These are phyloP conservation scores for Drosophila virilis DNA, from an alignment of 1,140 invertebrate species.

Conservation along the genomic window DNA sequence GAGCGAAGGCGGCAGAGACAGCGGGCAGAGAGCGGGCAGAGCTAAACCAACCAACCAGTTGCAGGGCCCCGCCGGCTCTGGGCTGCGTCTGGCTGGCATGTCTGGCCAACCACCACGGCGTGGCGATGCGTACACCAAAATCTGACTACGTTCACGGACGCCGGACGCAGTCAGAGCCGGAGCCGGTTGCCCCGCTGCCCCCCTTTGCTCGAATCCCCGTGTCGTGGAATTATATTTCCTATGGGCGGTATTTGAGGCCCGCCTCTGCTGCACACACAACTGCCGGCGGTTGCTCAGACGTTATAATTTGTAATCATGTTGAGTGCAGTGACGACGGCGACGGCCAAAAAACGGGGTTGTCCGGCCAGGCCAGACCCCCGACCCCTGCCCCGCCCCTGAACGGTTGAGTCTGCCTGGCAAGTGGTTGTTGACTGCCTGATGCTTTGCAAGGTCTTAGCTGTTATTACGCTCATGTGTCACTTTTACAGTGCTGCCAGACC, in stretches of 20 bases:
- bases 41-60: constrained; percentile 50
- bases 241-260: constrained; percentile 69
- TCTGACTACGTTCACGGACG: constrained; percentile 30
- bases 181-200: constrained; percentile 2
- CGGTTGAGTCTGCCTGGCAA: constrained; percentile 47
- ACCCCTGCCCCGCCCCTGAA: not conserved
- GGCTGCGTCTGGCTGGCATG: constrained; percentile 63
- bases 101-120: constrained; percentile 72
- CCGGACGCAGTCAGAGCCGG: not conserved
- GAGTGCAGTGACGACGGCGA: constrained; percentile 63
- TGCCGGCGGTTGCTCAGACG: constrained; percentile 75
- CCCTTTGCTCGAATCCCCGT: not conserved
- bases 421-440: constrained; percentile 81
- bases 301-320: constrained; percentile 81
- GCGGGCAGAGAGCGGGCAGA: not conserved
- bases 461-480: constrained; percentile 82
- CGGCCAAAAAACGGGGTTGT: constrained; percentile 45
- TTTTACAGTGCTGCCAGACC: constrained; percentile 54
- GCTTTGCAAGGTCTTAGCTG: constrained; percentile 80
- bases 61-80: constrained; percentile 22
- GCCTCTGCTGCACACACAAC: constrained; percentile 63
- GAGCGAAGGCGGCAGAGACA: no score
- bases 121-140: constrained; percentile 57
- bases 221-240: constrained; percentile 79
- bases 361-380: constrained; percentile 6